Conservation (phyloP, 2,113 vertebrate genomes). For the Ifrita kowaldi region DNA sequence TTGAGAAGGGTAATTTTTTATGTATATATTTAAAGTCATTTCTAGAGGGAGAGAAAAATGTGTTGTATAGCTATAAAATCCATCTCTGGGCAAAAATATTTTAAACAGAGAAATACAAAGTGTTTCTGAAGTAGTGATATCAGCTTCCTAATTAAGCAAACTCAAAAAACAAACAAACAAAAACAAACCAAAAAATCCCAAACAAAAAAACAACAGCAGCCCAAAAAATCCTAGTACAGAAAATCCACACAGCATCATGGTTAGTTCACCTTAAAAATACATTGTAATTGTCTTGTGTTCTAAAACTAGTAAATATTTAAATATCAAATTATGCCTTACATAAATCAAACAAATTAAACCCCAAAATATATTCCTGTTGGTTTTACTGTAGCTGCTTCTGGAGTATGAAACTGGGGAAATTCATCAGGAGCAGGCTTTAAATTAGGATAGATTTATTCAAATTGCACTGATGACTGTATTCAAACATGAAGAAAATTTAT, state of each 20-base stretch:
- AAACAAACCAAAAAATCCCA: not conserved
- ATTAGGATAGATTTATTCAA: not conserved
- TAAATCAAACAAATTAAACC: not conserved
- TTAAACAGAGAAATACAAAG: not conserved
- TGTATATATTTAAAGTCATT: not conserved
- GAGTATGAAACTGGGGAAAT: not conserved
- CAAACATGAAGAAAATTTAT: not conserved
- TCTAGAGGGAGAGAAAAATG: not conserved
- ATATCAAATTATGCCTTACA: not conserved
- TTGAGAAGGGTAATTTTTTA: not conserved
- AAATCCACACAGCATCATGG: not conserved
- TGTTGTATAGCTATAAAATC: not conserved
- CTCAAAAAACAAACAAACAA: not conserved
- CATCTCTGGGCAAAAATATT: not conserved
- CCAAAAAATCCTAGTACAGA: not conserved
- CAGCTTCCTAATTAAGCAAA: not conserved
- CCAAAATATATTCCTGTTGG: not conserved
- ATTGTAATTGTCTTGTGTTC: not conserved
- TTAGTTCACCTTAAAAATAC: not conserved
- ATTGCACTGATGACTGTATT: not conserved
- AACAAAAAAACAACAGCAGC: not conserved
- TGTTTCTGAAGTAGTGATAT: not conserved
- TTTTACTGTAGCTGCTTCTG: not conserved
- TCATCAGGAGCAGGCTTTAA: not conserved
- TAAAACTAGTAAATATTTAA: not conserved